Evolutionary conservation across 2,113 vertebrate genomes (phyloP).

Genomic region (Psilopogon haemacephalus): DNA sequence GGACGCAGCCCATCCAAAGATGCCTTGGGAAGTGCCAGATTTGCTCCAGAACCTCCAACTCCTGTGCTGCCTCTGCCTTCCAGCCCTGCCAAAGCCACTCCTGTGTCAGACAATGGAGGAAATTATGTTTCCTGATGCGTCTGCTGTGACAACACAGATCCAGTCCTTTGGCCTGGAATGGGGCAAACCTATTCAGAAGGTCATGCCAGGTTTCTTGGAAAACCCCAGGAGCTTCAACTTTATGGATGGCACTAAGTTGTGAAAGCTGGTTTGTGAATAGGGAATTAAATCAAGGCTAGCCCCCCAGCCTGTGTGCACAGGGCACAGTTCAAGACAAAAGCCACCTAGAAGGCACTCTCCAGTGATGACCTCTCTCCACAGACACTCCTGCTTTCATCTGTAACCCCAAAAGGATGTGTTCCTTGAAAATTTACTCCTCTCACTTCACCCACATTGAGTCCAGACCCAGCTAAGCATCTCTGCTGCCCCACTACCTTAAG

Average conservation of each 20-base stretch:
- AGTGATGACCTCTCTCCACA: neutral
- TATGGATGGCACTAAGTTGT: rapidly evolving
- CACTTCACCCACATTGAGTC: neutral
- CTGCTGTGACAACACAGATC: neutral
- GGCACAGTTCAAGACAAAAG: neutral
- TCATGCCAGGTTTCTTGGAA: neutral
- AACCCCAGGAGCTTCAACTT: neutral
- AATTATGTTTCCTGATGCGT: neutral
- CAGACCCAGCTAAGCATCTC: neutral
- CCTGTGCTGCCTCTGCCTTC: neutral
- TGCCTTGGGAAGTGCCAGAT: neutral
- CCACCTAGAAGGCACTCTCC: neutral
- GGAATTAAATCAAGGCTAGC: neutral
- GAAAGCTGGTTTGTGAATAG: neutral
- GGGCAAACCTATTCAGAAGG: neutral
- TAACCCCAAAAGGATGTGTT: neutral
- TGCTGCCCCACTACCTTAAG: neutral
- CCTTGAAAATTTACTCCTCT: neutral
- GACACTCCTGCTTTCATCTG: neutral
- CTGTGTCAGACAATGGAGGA: neutral
- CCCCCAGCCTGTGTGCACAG: neutral
- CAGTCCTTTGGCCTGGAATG: neutral
- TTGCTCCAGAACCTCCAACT: neutral
- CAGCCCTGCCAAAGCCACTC: neutral
- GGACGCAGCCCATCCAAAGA: neutral